phyloP scores from a whole-genome alignment of 2,797 vertebrate genomes.

The Oryzias sinensis region DNA sequence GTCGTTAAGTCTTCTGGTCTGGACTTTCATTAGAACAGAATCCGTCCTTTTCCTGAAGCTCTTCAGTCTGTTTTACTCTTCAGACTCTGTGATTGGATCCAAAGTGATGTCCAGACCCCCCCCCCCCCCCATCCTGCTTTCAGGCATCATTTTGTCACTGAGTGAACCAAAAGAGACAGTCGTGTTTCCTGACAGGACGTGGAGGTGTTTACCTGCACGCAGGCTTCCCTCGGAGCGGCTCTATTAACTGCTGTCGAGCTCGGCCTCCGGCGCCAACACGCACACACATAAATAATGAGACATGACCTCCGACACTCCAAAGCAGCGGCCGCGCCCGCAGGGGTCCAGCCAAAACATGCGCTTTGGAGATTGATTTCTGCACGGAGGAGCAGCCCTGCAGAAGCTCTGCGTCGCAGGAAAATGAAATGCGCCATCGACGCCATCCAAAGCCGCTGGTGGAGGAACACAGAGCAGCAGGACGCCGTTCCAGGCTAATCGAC shows the following conservation, averaged over 20 bases:
- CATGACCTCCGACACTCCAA: conserved; percentile 34
- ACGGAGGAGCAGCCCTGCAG: conserved; percentile 40
- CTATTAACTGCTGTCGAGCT: conserved; percentile 22
- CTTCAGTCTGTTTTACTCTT: no score
- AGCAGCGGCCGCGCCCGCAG: conserved; percentile 40
- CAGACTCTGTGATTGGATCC: conserved; percentile 23
- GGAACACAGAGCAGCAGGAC: conserved; percentile 40
- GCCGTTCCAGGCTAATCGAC: conserved; percentile 39
- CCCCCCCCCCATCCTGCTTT: conserved; percentile 20
- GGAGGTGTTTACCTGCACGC: conserved; percentile 29
- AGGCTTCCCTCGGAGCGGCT: conserved; percentile 21
- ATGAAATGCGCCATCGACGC: conserved; percentile 56
- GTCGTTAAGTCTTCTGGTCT: no score
- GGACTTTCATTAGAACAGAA: conserved; percentile 16
- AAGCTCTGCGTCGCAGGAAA: conserved; percentile 39
- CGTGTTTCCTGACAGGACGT: neutral
- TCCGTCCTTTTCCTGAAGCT: no score
- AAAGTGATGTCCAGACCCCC: conserved; percentile 16
- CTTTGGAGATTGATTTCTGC: conserved; percentile 64
- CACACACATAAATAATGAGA: conserved; percentile 13
- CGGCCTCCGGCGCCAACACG: conserved; percentile 3
- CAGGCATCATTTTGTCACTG: conserved; percentile 25
- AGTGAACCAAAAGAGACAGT: conserved; percentile 25
- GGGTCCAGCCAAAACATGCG: conserved; percentile 48
- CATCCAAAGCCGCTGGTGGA: conserved; percentile 49